Percentiles rank a stretch among this genome's conserved stretches.
Conservation (phyloP, 2,113 vertebrate species). For the Sarotherodon lohbergeri region DNA sequence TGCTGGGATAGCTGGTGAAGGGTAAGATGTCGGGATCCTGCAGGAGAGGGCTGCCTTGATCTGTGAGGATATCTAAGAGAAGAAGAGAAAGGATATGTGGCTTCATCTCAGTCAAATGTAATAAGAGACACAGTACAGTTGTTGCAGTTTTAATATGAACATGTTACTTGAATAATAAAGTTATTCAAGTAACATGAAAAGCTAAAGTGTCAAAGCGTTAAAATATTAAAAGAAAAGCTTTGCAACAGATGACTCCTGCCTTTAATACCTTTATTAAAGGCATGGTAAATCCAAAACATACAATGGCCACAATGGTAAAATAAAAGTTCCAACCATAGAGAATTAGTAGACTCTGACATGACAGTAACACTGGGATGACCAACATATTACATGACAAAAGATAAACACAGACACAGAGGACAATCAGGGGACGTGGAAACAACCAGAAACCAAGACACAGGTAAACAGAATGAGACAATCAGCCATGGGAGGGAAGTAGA, state of each 20-base stretch:
- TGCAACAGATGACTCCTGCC: not conserved
- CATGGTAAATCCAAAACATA: not conserved
- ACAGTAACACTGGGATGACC: not conserved
- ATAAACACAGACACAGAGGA: not conserved
- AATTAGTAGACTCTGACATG: not conserved
- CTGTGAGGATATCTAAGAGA: constrained; percentile 82
- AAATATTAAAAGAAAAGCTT: not conserved
- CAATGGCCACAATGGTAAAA: not conserved
- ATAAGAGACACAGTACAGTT: not conserved
- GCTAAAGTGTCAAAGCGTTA: not conserved
- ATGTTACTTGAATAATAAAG: not conserved
- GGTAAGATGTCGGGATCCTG: constrained; percentile 83
- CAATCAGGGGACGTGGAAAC: not conserved
- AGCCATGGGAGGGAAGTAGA: not conserved
- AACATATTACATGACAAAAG: not conserved
- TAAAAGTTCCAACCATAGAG: not conserved
- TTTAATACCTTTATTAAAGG: not conserved
- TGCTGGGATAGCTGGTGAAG: constrained; percentile 79
- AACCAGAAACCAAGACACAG: not conserved
- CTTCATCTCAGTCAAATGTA: not conserved
- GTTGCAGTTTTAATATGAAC: not conserved
- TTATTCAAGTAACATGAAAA: not conserved
- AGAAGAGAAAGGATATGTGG: not conserved
- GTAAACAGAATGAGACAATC: not conserved
- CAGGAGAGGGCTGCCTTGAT: constrained; percentile 80